Base-by-base conservation (phyloP, 2,888 invertebrate genomes). In the Tiliacea aurago region DNA sequence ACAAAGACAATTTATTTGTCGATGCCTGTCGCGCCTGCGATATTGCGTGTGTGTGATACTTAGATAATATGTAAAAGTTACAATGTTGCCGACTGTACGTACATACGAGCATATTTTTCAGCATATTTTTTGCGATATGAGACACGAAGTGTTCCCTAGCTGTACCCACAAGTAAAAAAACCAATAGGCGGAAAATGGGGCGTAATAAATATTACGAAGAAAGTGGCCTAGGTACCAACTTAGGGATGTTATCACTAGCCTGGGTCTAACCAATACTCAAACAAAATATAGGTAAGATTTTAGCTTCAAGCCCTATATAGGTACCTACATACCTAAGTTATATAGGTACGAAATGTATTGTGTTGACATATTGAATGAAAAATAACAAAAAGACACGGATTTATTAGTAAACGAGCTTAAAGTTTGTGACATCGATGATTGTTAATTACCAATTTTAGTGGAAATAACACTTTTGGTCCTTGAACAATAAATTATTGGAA, bases 401-500 rank as follows among this genome's bases (percentile, higher is more conserved):
- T 43, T 59, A 63, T 51, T 41, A 37, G 10, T 33, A 59, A 70
- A 64, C 47, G 23, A 51, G 23, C 43, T 37, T 64, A 61, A 70
- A 72, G 66, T 79, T 74, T 59, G 20, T 71, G 69, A 84, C 53
- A 59, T 67, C 70, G 18, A 67, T 37, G 49, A 74, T 51, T 61
- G 59, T 84, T 69, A 81, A 77, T 78, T 66, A 71, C 43, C n/a
- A 73, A 71, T 78, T 70, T 72, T 72, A 74, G 67, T 59, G 43
- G 47, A 63, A 76, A 80, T 76, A 78, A 69, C 70, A 64, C 73
- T 76, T 53, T 51, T 45, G 55, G 64, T 70, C 58, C 73, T 75
- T 62, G 71, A 84, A 79, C 82, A 80, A 85, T 87, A 81, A 81
- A 81, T 86, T 81, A 84, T 78, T 77, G 47, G 47, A 85, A 81